phyloP scores from a whole-genome alignment of 2,888 invertebrate genomes.

The Arge pagana region DNA sequence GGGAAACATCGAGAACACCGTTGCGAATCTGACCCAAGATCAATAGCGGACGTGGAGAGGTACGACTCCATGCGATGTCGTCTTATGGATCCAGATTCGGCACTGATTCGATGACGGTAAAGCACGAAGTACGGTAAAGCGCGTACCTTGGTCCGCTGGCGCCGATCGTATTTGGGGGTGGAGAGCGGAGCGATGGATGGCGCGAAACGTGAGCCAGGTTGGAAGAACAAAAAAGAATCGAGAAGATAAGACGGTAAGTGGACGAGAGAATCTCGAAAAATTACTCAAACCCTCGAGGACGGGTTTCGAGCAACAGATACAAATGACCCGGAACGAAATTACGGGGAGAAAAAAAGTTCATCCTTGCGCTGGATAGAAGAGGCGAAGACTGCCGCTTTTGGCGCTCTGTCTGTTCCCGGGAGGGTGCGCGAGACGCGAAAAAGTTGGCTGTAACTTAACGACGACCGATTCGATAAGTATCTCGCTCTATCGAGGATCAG shows the following conservation, averaged over 20 bases:
- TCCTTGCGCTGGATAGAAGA: background rate
- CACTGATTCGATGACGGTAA: too few species aligned
- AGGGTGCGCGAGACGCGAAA: slow-evolving; percentile 3
- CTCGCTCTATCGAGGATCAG: slow-evolving; percentile 24
- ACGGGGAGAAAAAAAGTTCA: slow-evolving; percentile 16
- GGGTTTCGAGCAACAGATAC: slow-evolving; percentile 24
- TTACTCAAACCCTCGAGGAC: slow-evolving; percentile 14
- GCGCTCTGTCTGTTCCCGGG: background rate
- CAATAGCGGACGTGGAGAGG: too few species aligned
- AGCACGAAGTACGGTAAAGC: too few species aligned
- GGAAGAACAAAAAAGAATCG: background rate
- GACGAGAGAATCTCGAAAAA: slow-evolving; percentile 29
- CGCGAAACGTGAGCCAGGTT: too few species aligned
- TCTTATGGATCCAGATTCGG: too few species aligned
- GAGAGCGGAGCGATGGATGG: too few species aligned
- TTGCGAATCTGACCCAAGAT: too few species aligned
- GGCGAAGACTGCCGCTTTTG: background rate
- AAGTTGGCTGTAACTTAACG: slow-evolving; percentile 21
- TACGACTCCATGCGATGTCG: too few species aligned
- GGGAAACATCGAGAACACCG: too few species aligned
- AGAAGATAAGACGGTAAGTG: slow-evolving; percentile 24
- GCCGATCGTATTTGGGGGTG: too few species aligned
- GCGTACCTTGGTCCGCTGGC: too few species aligned
- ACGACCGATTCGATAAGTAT: slow-evolving; percentile 25
- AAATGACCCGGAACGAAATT: slow-evolving; percentile 30